These are phyloP conservation scores for Aphrophora alni DNA, from an alignment of 2,888 invertebrate species.

Conservation along the genomic window DNA sequence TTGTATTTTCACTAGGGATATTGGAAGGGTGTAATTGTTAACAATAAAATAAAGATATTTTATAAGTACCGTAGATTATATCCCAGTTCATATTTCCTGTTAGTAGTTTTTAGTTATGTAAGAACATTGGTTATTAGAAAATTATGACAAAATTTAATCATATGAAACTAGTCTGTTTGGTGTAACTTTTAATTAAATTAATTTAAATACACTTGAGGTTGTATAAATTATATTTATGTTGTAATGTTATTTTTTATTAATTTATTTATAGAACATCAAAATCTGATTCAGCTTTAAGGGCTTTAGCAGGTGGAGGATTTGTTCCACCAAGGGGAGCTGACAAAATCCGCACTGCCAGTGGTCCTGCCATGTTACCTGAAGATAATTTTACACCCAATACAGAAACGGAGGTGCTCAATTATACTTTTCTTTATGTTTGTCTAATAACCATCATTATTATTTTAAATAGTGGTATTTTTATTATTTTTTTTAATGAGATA, in stretches of 20 bases:
- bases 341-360: slow-evolving; percentile 68
- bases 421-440: slow-evolving; percentile 10
- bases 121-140: too few relatives aligned
- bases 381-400: slow-evolving; percentile 60
- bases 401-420: slow-evolving; percentile 54
- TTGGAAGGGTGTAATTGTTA: too few relatives aligned
- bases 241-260: not conserved
- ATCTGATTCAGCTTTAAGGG: slow-evolving; percentile 68
- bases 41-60: too few relatives aligned
- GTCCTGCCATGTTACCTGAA: slow-evolving; percentile 63
- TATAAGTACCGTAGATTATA: too few relatives aligned
- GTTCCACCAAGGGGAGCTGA: slow-evolving; percentile 64
- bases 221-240: not conserved
- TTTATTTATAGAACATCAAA: slow-evolving; percentile 56
- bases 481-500: not conserved
- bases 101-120: too few relatives aligned
- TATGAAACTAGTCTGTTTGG: too few relatives aligned
- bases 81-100: too few relatives aligned
- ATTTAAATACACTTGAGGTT: too few relatives aligned
- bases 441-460: not conserved
- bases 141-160: too few relatives aligned
- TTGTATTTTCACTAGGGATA: too few relatives aligned
- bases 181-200: too few relatives aligned
- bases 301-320: slow-evolving; percentile 61
- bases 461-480: not conserved